phyloP scores from a whole-genome alignment of 1,140 invertebrate species.

The Philotrypesis tridentata region DNA sequence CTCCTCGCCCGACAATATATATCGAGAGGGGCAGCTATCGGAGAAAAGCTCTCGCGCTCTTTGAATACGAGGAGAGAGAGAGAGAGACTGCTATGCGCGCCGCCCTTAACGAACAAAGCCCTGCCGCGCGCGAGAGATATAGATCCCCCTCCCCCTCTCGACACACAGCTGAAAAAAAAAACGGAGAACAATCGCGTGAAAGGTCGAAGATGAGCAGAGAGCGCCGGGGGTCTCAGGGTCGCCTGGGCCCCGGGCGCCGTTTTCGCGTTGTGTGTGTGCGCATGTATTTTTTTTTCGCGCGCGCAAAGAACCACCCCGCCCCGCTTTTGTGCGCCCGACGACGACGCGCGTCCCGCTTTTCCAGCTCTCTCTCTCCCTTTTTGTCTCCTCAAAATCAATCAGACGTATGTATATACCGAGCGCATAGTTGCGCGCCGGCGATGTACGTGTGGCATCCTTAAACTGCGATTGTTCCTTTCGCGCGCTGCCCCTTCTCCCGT shows the following conservation, averaged over 20 bases:
- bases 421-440: too few species aligned
- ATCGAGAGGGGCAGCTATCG: not conserved
- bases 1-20: not conserved
- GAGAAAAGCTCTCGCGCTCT: not conserved
- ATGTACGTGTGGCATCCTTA: slow-evolving; percentile 49
- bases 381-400: slow-evolving; percentile 54
- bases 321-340: not conserved
- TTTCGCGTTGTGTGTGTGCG: not conserved
- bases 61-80: not conserved
- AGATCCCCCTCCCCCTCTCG: not conserved
- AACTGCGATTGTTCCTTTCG: slow-evolving; percentile 49
- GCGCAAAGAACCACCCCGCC: too few species aligned
- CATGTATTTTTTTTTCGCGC: not conserved
- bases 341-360: slow-evolving; percentile 10
- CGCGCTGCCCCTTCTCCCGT: not conserved
- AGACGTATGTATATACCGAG: slow-evolving; percentile 22
- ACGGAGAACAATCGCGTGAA: slow-evolving; percentile 29
- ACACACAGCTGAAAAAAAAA: slow-evolving; percentile 2
- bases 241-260: not conserved
- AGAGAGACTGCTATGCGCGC: not conserved
- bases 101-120: slow-evolving; percentile 13
- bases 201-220: slow-evolving; percentile 17
- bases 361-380: slow-evolving; percentile 30
- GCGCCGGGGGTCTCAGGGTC: not conserved
- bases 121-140: not conserved